Evolutionary conservation across 2,888 invertebrate species (phyloP), one percentile per base, ranked within the genome.

Genomic region (Dryobota labecula): DNA sequence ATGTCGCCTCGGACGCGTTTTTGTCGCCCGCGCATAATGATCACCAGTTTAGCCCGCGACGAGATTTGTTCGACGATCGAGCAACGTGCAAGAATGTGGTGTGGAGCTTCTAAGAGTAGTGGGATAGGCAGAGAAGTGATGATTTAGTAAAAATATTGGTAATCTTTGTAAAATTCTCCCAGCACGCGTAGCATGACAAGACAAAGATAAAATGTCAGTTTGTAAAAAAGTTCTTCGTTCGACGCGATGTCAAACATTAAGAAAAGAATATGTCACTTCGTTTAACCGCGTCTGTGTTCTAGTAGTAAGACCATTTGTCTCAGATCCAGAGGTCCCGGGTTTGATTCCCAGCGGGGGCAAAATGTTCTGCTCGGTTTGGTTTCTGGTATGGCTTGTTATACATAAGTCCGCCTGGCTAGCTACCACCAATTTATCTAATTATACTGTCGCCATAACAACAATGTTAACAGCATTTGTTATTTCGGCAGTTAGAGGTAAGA

Each of bases 1-100:
- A 93, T 93, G 94, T 94, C 94, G 86, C 83, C 74, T 86, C 90
- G 91, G 87, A 92, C 93, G 93, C 93, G 91, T 95, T 95, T 95
- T 95, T 94, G 93, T 89, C 87, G 80, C 83, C 33, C 62, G 70
- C 86, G 93, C 91, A 94, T 92, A 93, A 93, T 84, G 83, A 84
- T 77, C 84, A 76, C 83, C 84, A 85, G 86, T 81, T 86, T 82
- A 84, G 77, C 78, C 74, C 73, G 77, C 84, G 72, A 41, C 73
- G 71, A 88, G 91, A 91, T 91, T 91, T 91, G 92, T 91, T 85
- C 90, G 70, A 77, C 83, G 84, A 87, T 85, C 70, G 61, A 15
- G 36, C 2, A 76, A 85, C 86, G 85, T 84, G 84, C 62, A 84
- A 83, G 85, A 90, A 89, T 90, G 85, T 85, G 82, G 47, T 45